Base-by-base conservation (phyloP, 2,797 vertebrate genomes). In the Botia kubotai region DNA sequence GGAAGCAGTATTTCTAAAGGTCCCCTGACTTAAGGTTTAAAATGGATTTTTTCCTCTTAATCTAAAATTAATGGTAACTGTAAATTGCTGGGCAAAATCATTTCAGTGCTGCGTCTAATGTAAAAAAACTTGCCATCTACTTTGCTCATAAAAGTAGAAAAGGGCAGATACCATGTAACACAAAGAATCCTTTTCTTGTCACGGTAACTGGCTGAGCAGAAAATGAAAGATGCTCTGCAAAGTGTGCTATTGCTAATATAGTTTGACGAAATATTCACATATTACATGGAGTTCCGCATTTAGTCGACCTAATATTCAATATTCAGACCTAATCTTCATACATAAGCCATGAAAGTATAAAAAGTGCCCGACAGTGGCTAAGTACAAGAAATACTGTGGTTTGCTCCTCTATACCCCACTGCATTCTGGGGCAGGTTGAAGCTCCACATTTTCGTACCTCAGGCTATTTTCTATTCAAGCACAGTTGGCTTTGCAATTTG, bases 401-500 rank as follows among this genome's bases (percentile, higher is more conserved):
- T 39, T 78, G 46, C 19, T 72, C 29, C 17, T 29, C 21, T 57
- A 70, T 62, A 43, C 19, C 53, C 55, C 50, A 66, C 12, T 66
- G 70, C 48, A 65, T 73, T 80, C 48, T 80, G 78, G 70, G 62
- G 17, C 73, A 74, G 72, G 80, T 60, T 73, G 53, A 80, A 17
- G 48, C 75, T 78, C 52, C 66, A 76, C 75, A 57, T 69, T 77
- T 75, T 69, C 63, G 21, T 57, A 65, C 67, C 72, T 78, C 60
- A 36, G 72, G 66, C 68, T 79, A 77, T 72, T 87, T 83, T 71
- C 66, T 58, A 72, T 84, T 79, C 70, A 77, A 83, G 70, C 52
- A 70, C 72, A 80, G 75, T 82, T 73, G 79, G 52, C 79, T 86
- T 82, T 80, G 80, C 81, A 86, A 82, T 81, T 79, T 86, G 75